phyloP scores from a whole-genome alignment of 1,140 invertebrate genomes.

The Bombus terrestris region DNA sequence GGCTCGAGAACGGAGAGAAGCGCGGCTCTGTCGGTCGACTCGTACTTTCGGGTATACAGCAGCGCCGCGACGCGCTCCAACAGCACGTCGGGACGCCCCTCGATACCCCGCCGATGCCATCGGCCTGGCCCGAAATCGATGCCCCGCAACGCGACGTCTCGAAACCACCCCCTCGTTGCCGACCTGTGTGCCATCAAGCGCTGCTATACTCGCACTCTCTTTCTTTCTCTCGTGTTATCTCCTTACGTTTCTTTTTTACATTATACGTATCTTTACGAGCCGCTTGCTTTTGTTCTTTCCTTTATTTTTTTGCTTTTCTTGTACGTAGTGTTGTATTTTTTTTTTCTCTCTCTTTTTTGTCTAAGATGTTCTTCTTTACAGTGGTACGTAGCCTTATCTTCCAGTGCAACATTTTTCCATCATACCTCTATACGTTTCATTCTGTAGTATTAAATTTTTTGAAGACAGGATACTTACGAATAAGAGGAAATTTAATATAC shows the following conservation, averaged over 20 bases:
- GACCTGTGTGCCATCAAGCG: constrained; percentile 67
- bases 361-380: no score
- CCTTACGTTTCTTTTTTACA: not conserved
- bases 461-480: no score
- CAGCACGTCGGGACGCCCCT: constrained; percentile 55
- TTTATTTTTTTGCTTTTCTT: not conserved
- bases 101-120: constrained; percentile 66
- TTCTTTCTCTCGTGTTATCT: not conserved
- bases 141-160: constrained; percentile 67
- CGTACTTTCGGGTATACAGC: constrained; percentile 29
- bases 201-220: constrained; percentile 62
- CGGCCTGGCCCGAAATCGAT: constrained; percentile 69
- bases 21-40: constrained; percentile 18
- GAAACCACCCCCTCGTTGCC: constrained; percentile 68
- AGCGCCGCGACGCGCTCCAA: constrained; percentile 51
- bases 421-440: no score
- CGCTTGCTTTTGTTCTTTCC: not conserved
- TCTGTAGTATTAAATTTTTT: no score
- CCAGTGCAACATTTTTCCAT: no score
- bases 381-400: no score
- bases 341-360: accelerated
- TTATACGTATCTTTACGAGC: not conserved
- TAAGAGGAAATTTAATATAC: no score
- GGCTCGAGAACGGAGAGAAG: not conserved
- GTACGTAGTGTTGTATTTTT: not conserved